Base-by-base conservation (phyloP, 2,888 invertebrate species). In the Conus canariensis region DNA sequence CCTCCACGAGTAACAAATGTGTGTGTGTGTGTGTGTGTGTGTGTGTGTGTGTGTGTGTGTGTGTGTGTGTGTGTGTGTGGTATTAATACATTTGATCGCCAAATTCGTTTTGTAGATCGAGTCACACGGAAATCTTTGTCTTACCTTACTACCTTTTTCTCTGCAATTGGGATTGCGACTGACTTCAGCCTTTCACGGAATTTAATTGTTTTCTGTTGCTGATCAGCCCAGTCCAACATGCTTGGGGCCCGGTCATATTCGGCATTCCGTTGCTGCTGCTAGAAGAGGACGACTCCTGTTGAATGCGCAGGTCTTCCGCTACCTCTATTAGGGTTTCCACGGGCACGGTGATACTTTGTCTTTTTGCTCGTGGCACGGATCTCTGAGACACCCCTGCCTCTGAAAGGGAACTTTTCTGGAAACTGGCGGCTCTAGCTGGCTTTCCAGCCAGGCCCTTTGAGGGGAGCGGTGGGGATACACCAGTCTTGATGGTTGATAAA, bases 131-230 rank as follows among this genome's bases (percentile, higher is more conserved):
- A 67, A 30, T 30, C 45, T 4, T 80, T 22, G 19, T 25, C 59
- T 60, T 82, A 88, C 88, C 60, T 59, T 7, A 88, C 25, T 59
- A 60, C 74, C 30, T 88, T 88, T 56, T 74, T 82, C 80, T 88
- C 80, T 0, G 88, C n/a, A 16, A 88, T 80, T 5, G 88, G 60
- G 30, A 58, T 30, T 58, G 88, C 25, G 22, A 88, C 77, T 56
- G 88, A 88, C 74, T 59, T 77, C 58, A 88, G 25, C n/a, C 58
- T 74, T 22, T 77, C 60, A n/a, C 59, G 59, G 22, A 88, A 60
- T 6, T 59, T 8, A n/a, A 82, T 7, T 30, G 16, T 7, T 22
- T 56, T 80, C 56, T 82, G 59, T 30, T 60, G 60, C 22, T 77
- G 30, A 6, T 30, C 12, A 7, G 19, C 82, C 56, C 67, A 58